Evolutionary conservation across 23 tunicate species (phyloP), one percentile per base, ranked within the genome.

Genomic region (Phallusia fumigata): DNA sequence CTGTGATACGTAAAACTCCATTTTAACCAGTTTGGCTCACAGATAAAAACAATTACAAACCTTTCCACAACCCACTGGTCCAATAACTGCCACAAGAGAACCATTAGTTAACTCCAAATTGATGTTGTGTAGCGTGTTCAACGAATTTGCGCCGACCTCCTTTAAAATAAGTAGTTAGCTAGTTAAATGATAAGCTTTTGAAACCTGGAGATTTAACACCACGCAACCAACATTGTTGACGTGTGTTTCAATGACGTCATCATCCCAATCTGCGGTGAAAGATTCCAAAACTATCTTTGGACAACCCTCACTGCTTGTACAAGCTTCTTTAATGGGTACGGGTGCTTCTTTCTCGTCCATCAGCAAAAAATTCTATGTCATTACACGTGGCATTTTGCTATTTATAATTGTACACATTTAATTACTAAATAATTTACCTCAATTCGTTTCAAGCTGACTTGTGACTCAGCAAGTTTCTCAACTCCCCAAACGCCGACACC

Each of bases 51-150:
- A 40, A 40, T 40, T 10, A 40, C 11, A 5, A 40, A 88, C 97
- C 80, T 92, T 92, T 81, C 97, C 93, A 30, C 82, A 53, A 0
- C 97, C 97, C 21, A 85, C 90, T 11, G 97, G 92, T 19, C 97
- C 97, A 80, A 92, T 78, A 6, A 92, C 89, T 28, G 84, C 83
- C 47, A 92, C 16, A 35, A 92, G 65, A 30, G 76, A 35, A 22
- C 84, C 81, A 19, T 76, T n/a, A 8, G 65, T 65, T 1, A 84
- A 83, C 30, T 79, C 33, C 18, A 92, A 19, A 12, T 85, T 53
- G 35, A 92, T 76, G 33, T 84, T 53, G 21, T 76, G 35, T 0
- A 90, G 50, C 21, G 83, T 40, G 10, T 40, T 58, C 69, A 58
- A 22, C 28, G 69, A 58, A 6, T 2, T 22, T 1, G 26, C 28